Base-by-base conservation (phyloP, 2,888 invertebrate genomes). In the Hoplodrina blanda region DNA sequence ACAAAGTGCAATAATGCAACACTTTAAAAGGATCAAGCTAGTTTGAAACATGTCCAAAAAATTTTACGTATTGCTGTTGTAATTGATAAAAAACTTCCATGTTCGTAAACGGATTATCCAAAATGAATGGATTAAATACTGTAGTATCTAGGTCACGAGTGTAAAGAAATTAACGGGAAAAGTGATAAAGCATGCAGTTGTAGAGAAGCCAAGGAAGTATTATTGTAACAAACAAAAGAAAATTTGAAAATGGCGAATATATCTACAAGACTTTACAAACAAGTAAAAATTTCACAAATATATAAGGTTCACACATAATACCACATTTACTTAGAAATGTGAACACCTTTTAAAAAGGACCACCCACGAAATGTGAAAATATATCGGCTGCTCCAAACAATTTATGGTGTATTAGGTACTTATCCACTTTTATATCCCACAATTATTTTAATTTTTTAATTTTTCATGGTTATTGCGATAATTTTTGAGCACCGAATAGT, bases 1-100 rank as follows among this genome's bases (percentile, higher is more conserved):
- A n/a, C 13, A 50, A 78, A 71, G 54, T 62, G 60, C 25, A 53
- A 41, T 25, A 53, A 30, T 54, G 46, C 0, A 53, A 17, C 55
- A 61, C 53, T 64, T 30, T 55, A 37, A 60, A 50, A 19, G 20
- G 25, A 62, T 59, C 15, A 60, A 46, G 37, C 19, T 53, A 49
- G 49, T 54, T n/a, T 19, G 11, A 10, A 62, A 69, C 57, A 33
- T 37, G 6, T 7, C 44, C 10, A 25, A 15, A 5, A 0, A 59
- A 49, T 25, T 59, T 0, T 15, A 74, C 64, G 6, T 44, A 13
- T 41, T 56, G 50, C 30, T 7, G 33, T 5, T 6, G 17, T 11
- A 10, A 13, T 13, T 25, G 30, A 7, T 44, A 49, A 41, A 25
- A 0, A 30, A n/a, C 4, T 30, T 30, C 0, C 0, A 19, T 4